Base-by-base conservation (phyloP, 1,140 invertebrate species). In the Hormaphis cornu region DNA sequence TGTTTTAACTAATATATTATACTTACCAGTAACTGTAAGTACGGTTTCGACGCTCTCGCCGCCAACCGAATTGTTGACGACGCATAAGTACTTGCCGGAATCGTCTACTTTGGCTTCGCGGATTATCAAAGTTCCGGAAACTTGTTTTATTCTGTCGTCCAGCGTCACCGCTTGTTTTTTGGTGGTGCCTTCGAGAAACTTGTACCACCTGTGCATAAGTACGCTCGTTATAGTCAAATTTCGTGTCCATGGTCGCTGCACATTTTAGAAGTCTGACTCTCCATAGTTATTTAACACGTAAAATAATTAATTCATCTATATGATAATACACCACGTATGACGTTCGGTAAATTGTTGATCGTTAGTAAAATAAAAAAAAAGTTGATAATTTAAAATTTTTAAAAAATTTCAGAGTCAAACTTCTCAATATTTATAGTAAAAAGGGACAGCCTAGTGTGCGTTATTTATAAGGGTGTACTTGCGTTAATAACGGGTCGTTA, bases 41-140 rank as follows among this genome's bases (percentile, higher is more conserved):
- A 94, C 89, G 20, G 93, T 95, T 77, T 93, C 90, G 0, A 94
- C 91, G 74, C 89, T 93, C 77, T 94, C 92, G 28, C 90, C 90
- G 30, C 93, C 93, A 30, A 95, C 91, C 0, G 89, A 91, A 76
- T 97, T 97, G 76, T 93, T 93, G 0, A 95, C 93, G 70, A 94
- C 90, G 77, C 95, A 97, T 26, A 94, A 79, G 76, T 95, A 97
- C 77, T 93, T 93, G 73, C 94, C 95, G 70, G 90, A 93, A 78
- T 96, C 93, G 75, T 89, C 89, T 46, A 94, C 91, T 74, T 88
- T 87, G 24, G 91, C 91, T 76, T 94, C 90, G 70, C 88, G 86
- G 70, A 97, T 94, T 72, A 95, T 91, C 70, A 97, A 80, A 69
- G 93, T 96, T 69, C 94, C 93, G 72, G 92, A 93, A n/a, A 93